A percentile compares a stretch with the other conserved stretches of the same genome.
These are phyloP conservation scores for Spodoptera litura DNA, from an alignment of 1,140 invertebrate genomes.

Conservation along the genomic window DNA sequence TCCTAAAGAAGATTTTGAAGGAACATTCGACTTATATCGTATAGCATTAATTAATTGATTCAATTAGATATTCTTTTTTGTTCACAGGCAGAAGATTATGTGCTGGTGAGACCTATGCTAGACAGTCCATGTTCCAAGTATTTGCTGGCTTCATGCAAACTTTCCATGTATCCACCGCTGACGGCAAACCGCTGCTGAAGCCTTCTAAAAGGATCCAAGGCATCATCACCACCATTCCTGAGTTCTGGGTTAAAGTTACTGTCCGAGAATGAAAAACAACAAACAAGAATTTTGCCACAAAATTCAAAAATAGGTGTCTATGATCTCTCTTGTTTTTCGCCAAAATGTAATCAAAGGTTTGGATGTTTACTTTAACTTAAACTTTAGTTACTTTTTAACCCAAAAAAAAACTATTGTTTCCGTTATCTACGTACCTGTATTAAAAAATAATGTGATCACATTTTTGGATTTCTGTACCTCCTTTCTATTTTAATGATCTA, in stretches of 20 bases:
- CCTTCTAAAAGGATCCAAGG: constrained; percentile 68
- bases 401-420: too few relatives aligned
- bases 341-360: neutral
- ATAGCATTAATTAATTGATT: neutral
- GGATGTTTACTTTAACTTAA: too few relatives aligned
- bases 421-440: too few relatives aligned
- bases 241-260: constrained; percentile 73
- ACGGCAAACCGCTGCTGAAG: constrained; percentile 65
- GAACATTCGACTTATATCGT: too few relatives aligned
- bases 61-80: constrained; percentile 35
- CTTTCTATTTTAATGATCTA: too few relatives aligned
- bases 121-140: constrained; percentile 89
- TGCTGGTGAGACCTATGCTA: constrained; percentile 90
- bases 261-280: constrained; percentile 57
- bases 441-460: neutral
- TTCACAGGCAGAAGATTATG: constrained; percentile 89
- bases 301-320: constrained; percentile 1
- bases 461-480: too few relatives aligned
- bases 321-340: neutral
- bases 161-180: constrained; percentile 83
- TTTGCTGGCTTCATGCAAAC: constrained; percentile 89
- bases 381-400: too few relatives aligned
- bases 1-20: neutral
- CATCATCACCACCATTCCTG: constrained; percentile 74
- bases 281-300: neutral